Evolutionary conservation across 2,888 invertebrate genomes (phyloP), one percentile per base, ranked within the genome.

Genomic region (Tetragonisca angustula): DNA sequence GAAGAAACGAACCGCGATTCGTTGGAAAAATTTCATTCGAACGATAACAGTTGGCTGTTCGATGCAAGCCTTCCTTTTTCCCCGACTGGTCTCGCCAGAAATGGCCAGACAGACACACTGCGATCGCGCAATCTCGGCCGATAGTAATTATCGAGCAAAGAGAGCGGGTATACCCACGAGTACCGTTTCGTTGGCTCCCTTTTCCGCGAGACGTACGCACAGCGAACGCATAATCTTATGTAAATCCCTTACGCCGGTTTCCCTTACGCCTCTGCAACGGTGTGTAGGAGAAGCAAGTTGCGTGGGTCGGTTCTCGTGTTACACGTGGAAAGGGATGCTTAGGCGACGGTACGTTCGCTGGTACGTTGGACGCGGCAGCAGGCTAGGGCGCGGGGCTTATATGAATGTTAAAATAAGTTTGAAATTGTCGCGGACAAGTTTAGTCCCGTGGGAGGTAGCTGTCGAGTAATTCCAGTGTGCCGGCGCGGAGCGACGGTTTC

Each of bases 371-470:
- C 77, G 71, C 81, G 81, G 71, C 43, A 11, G 43, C 79, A 71
- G 75, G 89, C 80, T 76, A 83, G 88, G 81, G 86, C 87, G 89
- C 91, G 91, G 92, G 92, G 93, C 93, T 94, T 94, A 94, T 94
- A 94, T 94, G 94, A 94, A 94, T 94, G 94, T 94, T 94, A 94
- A 94, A 94, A 94, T 94, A 94, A 94, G 94, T 94, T 94, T 94
- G 94, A 94, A 94, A 94, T 94, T 94, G 94, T 94, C 94, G 94
- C 94, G 94, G 94, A 94, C 94, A 94, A 94, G 94, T 94, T 94
- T 92, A 89, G 91, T 91, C 94, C 92, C 93, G 77, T 84, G 94
- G 93, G 94, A 94, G 88, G 89, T 88, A 92, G 92, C 92, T 92
- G 92, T 91, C 93, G 93, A 93, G 94, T 94, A 94, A 94, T 94